Evolutionary conservation across 2,888 invertebrate genomes (phyloP).

Genomic region (Apamea anceps): DNA sequence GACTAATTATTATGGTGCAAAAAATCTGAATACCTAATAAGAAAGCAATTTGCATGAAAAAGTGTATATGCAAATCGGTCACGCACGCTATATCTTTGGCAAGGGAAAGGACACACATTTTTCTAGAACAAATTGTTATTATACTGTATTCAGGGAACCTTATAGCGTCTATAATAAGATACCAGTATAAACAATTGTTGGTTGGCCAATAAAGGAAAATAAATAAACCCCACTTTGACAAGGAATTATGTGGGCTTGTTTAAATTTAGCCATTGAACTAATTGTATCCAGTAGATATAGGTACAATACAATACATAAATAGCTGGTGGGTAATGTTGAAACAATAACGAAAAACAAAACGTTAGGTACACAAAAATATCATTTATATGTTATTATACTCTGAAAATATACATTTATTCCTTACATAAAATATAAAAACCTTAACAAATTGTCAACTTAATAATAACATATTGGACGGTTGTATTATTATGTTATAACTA

Average conservation of each 20-base stretch:
- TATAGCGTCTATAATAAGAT: background rate
- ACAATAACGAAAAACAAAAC: background rate
- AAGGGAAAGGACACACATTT: background rate
- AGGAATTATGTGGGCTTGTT: background rate
- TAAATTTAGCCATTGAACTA: background rate
- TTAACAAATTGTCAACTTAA: conserved; percentile 24
- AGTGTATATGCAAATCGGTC: conserved; percentile 28
- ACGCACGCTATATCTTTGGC: conserved; percentile 22
- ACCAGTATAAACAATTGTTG: too few species aligned
- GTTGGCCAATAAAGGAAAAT: too few species aligned
- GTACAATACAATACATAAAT: background rate
- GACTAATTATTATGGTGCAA: conserved; percentile 37
- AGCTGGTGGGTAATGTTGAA: background rate
- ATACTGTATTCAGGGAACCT: background rate
- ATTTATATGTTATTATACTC: conserved; percentile 40
- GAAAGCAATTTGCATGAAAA: conserved; percentile 35
- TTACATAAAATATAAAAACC: conserved; percentile 22
- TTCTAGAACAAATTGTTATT: background rate
- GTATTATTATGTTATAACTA: background rate
- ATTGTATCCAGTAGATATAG: background rate
- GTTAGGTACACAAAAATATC: conserved; percentile 17
- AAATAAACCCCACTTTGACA: background rate
- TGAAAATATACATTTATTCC: conserved; percentile 25
- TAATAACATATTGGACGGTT: conserved; percentile 40
- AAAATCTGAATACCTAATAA: conserved; percentile 39